A percentile compares a stretch with the other conserved stretches of the same genome.
Conservation (phyloP, 2,113 vertebrate species). For the Pavo muticus region DNA sequence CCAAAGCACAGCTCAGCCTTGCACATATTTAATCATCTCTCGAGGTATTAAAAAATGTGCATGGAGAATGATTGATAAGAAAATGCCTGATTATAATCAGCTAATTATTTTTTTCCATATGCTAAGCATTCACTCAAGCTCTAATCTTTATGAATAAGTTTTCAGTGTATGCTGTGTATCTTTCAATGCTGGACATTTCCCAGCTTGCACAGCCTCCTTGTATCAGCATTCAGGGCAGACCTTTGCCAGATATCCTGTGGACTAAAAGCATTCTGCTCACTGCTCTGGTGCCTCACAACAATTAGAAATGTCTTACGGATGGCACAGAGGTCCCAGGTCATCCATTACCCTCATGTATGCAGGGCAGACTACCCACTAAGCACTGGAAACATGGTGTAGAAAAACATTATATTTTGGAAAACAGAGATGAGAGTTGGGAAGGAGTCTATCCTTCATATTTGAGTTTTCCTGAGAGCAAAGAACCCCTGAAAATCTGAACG, state of each 20-base stretch:
- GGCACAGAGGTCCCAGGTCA: neutral
- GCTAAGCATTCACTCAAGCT: neutral
- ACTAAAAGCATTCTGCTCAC: neutral
- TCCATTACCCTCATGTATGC: neutral
- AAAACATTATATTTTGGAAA: neutral
- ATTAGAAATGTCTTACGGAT: neutral
- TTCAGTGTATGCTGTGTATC: neutral
- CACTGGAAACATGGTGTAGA: neutral
- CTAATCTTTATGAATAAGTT: neutral
- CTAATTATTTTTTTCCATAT: slow-evolving; percentile 36
- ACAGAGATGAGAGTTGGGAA: neutral
- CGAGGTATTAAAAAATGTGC: neutral
- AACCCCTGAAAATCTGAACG: neutral
- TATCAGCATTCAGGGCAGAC: neutral
- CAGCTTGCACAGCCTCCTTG: neutral
- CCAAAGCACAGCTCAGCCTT: neutral
- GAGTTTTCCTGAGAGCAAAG: neutral
- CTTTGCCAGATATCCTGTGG: neutral
- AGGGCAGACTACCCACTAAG: neutral
- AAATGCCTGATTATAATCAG: slow-evolving; percentile 32
- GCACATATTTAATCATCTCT: neutral
- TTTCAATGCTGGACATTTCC: neutral
- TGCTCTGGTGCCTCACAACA: neutral
- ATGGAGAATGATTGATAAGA: slow-evolving; percentile 13
- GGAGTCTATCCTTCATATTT: neutral